Base-by-base conservation (phyloP, 1,140 invertebrate species). In the Lordiphosa collinella region DNA sequence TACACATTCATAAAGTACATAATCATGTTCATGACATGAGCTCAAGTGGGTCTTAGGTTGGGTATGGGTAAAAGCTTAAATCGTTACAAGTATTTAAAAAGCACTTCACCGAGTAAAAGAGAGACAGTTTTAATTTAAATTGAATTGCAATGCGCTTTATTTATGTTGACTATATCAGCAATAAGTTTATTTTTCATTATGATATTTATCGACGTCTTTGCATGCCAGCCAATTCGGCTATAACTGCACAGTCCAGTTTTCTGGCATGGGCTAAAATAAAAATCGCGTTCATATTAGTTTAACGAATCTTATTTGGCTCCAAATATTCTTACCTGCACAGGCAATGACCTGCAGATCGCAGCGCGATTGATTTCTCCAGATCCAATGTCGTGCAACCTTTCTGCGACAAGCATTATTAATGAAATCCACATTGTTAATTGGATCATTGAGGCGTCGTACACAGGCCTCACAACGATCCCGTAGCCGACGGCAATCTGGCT, bases 1-100 rank as follows among this genome's bases (percentile, higher is more conserved):
- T 75, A 66, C 76, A 82, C 76, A 80, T 82, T 82, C 71, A 80
- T 80, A 80, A 80, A 80, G 76, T 80, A 75, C 76, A 82, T 82
- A 80, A 80, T 80, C 76, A 75, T 80, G 76, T 80, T 80, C 76
- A 80, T 80, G 76, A 80, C 76, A 76, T 80, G 76, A 60, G 55
- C 61, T 82, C 54, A 82, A 82, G 76, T 82, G 70, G 76, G 36
- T 76, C 47, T 52, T 35, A 53, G 38, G 41, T 31, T n/a, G 34
- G 18, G 18, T 10, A 46, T 56, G 63, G 63, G 52, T 80, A 70
- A 80, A 75, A 80, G 71, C 76, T 80, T 80, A 80, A 82, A 71
- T 71, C 70, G 76, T 58, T 75, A 80, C 61, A 80, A 82, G 76
- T 80, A 80, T 80, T 80, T 80, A 80, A 80, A 80, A 75, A 74